These are phyloP conservation scores for Sinocyclocheilus maitianheensis DNA, from an alignment of 2,113 vertebrate genomes.

Conservation along the genomic window DNA sequence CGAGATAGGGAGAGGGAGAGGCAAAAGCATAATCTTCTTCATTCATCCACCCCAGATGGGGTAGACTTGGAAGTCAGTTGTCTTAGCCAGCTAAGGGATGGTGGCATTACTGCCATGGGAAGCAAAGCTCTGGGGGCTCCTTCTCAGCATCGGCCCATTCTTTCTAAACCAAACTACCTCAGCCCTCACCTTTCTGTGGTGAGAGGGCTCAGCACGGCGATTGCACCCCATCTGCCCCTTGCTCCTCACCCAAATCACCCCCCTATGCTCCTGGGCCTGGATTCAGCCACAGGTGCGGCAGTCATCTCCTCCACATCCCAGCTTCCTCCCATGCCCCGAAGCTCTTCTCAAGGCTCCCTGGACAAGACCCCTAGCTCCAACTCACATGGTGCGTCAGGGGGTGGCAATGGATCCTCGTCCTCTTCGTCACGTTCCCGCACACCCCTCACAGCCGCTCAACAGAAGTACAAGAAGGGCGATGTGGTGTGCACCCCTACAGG, in stretches of 20 bases:
- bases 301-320: slow-evolving; percentile 70
- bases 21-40: slow-evolving; percentile 68
- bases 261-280: slow-evolving; percentile 72
- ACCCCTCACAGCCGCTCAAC: slow-evolving; percentile 85
- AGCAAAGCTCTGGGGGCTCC: slow-evolving; percentile 65
- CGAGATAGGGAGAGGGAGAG: slow-evolving; percentile 64
- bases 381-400: slow-evolving; percentile 58
- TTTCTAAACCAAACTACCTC: slow-evolving; percentile 80
- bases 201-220: slow-evolving; percentile 70
- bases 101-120: slow-evolving; percentile 58
- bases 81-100: slow-evolving; percentile 70
- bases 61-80: slow-evolving; percentile 80
- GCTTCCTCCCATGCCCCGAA: slow-evolving; percentile 71
- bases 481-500: slow-evolving; percentile 93
- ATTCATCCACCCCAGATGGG: slow-evolving; percentile 72
- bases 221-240: slow-evolving; percentile 69
- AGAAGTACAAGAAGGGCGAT: slow-evolving; percentile 93
- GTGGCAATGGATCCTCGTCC: slow-evolving; percentile 70
- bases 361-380: slow-evolving; percentile 69
- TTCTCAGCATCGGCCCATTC: slow-evolving; percentile 74
- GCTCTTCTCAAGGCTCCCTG: slow-evolving; percentile 65
- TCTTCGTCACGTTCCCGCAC: slow-evolving; percentile 85
- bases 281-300: slow-evolving; percentile 59
- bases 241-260: slow-evolving; percentile 67
- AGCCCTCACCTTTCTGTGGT: slow-evolving; percentile 63